A percentile compares a stretch with the other conserved stretches of the same genome.
These are phyloP conservation scores for Callopanchax toddi DNA, from an alignment of 2,113 vertebrate species.

Conservation along the genomic window DNA sequence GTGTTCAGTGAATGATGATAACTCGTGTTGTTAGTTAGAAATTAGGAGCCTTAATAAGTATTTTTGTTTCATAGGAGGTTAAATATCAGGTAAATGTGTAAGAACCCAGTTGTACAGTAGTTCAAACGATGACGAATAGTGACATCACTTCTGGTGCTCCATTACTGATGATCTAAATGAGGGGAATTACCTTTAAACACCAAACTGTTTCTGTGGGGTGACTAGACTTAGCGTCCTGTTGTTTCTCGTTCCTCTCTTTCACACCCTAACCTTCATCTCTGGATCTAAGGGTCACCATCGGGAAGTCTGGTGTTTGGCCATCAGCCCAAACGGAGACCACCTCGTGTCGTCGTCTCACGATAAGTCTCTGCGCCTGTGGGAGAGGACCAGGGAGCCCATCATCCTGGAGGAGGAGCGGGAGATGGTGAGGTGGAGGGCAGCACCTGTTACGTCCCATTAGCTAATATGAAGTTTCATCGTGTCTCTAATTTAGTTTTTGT, in stretches of 20 bases:
- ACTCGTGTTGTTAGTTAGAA: no score
- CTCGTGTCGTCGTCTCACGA: slow-evolving; percentile 93
- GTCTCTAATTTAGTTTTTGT: background rate
- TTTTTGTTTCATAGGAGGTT: no score
- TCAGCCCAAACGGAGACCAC: slow-evolving; percentile 95
- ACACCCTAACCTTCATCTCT: background rate
- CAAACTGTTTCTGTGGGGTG: no score
- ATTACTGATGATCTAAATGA: no score
- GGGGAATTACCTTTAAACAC: no score
- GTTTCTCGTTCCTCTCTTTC: background rate
- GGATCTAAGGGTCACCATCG: slow-evolving; percentile 89
- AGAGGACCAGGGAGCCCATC: slow-evolving; percentile 92
- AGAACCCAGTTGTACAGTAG: no score
- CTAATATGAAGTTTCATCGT: background rate
- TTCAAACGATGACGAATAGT: no score
- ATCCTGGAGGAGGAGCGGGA: slow-evolving; percentile 95
- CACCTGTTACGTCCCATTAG: rapidly evolving
- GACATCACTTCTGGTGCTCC: no score
- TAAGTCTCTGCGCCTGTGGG: slow-evolving; percentile 96
- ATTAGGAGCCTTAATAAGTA: no score
- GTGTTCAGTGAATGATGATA: no score
- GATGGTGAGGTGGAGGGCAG: slow-evolving; percentile 81
- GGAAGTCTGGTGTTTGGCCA: slow-evolving; percentile 92
- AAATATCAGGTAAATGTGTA: no score
- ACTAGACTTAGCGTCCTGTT: no score